phyloP scores from a whole-genome alignment of 2,113 vertebrate species.

The Dipodomys merriami region DNA sequence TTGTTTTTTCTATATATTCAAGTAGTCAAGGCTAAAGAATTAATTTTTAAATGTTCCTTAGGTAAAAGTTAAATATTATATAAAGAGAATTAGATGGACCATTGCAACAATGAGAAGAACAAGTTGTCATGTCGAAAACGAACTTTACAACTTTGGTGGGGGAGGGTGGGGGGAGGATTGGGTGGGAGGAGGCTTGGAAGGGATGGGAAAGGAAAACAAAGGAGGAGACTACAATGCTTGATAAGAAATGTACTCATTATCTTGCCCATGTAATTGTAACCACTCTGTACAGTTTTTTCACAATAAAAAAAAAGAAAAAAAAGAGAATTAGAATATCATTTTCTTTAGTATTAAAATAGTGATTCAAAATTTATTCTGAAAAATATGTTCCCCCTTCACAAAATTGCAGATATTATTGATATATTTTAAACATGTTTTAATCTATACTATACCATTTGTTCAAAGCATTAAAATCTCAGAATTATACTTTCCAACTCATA shows the following conservation, averaged over 20 bases:
- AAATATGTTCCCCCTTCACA: background rate
- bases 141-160: no score
- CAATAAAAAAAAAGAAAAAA: no score
- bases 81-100: background rate
- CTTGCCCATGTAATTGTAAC: no score
- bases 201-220: no score
- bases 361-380: background rate
- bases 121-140: no score
- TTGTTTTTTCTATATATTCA: background rate
- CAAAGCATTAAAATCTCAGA: background rate
- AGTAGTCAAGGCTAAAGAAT: background rate
- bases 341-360: background rate
- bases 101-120: no score
- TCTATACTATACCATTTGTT: background rate
- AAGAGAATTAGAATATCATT: background rate
- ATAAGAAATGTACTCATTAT: no score
- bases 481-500: background rate
- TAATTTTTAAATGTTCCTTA: background rate
- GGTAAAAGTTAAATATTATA: background rate
- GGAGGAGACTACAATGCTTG: no score
- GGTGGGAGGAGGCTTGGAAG: no score
- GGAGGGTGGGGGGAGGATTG: no score
- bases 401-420: background rate
- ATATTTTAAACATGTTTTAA: slow-evolving; percentile 19
- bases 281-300: no score